Conservation (phyloP, 2,113 vertebrate genomes). For the Apus apus region DNA sequence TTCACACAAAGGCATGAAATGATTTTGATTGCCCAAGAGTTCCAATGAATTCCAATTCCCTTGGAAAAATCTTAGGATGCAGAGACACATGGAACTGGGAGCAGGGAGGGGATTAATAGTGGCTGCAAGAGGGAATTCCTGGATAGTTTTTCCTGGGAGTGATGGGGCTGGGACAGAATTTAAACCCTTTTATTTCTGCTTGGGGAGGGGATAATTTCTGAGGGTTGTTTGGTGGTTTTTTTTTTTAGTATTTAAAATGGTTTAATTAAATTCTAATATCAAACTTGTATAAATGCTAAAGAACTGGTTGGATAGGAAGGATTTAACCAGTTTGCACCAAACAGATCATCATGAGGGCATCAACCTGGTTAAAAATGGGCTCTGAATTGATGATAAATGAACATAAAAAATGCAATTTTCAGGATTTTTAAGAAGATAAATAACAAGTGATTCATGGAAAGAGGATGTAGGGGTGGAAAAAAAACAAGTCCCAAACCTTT, state of each 20-base stretch:
- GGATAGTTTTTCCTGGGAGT: neutral
- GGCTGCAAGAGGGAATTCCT: neutral
- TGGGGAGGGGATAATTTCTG: neutral
- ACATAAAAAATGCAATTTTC: no score
- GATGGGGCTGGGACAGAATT: neutral
- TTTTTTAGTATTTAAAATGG: neutral
- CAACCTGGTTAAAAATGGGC: no score
- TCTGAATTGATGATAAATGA: no score
- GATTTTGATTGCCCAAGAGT: neutral
- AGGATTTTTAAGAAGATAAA: no score
- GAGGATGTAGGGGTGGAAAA: neutral
- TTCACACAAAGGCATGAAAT: no score
- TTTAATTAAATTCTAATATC: neutral
- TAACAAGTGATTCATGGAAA: neutral
- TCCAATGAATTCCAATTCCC: neutral
- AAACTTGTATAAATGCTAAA: no score
- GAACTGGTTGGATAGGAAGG: no score
- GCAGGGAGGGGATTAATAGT: no score
- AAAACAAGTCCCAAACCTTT: neutral
- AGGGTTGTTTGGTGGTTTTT: neutral
- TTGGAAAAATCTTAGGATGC: neutral
- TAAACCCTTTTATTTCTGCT: neutral
- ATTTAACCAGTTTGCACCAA: neutral
- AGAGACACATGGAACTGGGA: rapidly evolving
- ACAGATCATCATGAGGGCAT: no score